Conservation (phyloP, 2,113 vertebrate species). For the Rhea pennata region DNA sequence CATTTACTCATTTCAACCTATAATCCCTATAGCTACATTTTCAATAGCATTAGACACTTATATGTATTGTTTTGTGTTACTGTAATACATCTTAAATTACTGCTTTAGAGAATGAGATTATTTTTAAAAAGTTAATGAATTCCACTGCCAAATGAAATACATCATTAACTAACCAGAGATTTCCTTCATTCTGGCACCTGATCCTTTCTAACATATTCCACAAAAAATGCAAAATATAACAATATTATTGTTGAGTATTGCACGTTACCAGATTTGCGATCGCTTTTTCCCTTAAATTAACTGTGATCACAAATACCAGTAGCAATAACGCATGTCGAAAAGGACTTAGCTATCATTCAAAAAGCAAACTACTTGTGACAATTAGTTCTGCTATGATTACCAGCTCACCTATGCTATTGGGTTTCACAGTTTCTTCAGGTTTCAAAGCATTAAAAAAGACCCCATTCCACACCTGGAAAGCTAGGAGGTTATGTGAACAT, state of each 20-base stretch:
- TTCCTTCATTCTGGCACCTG: not conserved
- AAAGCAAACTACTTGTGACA: rapidly evolving
- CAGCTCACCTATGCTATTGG: not conserved
- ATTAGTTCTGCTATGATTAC: not conserved
- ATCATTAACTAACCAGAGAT: not conserved
- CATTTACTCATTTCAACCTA: not conserved
- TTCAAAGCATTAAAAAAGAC: not conserved
- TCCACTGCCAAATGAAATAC: not conserved
- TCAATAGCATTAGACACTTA: rapidly evolving
- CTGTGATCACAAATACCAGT: rapidly evolving
- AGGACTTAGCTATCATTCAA: not conserved
- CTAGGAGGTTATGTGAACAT: not conserved
- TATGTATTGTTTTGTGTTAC: not conserved
- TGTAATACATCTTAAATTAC: not conserved
- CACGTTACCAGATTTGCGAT: not conserved
- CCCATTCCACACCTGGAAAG: not conserved
- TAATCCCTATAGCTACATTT: not conserved
- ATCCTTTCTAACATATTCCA: not conserved
- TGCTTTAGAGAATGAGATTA: not conserved
- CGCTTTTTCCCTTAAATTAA: not conserved
- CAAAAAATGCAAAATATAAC: not conserved
- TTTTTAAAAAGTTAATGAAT: not conserved
- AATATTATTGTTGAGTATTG: not conserved
- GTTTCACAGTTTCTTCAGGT: not conserved
- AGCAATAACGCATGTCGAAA: rapidly evolving